Evolutionary conservation across 2,113 vertebrate genomes (phyloP), one percentile per base, ranked within the genome.

Genomic region (Ptychochromis oligacanthus): DNA sequence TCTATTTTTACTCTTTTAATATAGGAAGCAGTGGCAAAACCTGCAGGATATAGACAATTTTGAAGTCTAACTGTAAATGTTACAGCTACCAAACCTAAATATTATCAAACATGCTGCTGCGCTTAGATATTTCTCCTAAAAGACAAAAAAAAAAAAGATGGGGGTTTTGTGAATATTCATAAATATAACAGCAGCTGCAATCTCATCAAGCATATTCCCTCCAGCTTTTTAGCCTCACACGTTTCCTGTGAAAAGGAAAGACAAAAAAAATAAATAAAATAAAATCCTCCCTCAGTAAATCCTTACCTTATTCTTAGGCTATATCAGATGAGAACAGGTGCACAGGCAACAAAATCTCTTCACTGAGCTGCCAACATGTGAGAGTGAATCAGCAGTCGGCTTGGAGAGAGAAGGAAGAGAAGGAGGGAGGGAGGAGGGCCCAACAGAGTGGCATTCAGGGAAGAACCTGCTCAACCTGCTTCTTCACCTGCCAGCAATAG

Each of bases 401-500:
- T 80, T 55, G 55, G 52, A 57, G 80, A 83, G 79, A 58, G 77
- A 75, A 46, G 28, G 17, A 60, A 62, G 54, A n/a, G 18, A 65
- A 65, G 54, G 74, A 59, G 11, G 40, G 78, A 75, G 78, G 88
- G 85, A 80, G 90, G 87, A 89, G 90, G 87, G 87, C 84, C 77
- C 52, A 75, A 46, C 46, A 62, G 80, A 81, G 79, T 74, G 84
- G 75, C 87, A 89, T 90, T 91, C 87, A 88, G 80, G 77, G 58
- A 91, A 36, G 87, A 93, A 94, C 94, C 92, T 92, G 94, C 85
- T 90, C 89, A 89, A 94, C 94, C 93, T 92, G 94, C 88, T 93
- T 18, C 78, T 79, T 14, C 93, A 91, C 93, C 94, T 94, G 91
- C 80, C 89, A 85, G 85, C 83, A 28, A 40, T 1, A 64, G 82